Evolutionary conservation across 2,888 invertebrate species (phyloP).

Genomic region (Acheta domesticus): DNA sequence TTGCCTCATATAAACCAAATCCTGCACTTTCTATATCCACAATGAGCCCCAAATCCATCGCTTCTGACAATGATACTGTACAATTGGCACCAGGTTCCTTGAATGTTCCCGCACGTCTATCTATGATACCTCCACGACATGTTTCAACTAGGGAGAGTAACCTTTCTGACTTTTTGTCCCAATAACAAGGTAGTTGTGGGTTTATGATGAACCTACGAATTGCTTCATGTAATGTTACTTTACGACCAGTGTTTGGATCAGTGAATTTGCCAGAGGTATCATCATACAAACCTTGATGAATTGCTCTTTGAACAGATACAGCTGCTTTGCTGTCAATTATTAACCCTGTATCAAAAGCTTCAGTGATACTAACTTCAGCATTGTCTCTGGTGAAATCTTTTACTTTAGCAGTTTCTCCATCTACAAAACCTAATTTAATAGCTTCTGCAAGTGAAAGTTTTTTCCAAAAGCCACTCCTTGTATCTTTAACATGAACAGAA

Average conservation of each 20-base stretch:
- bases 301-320: conserved; percentile 76
- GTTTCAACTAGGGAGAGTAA: conserved; percentile 73
- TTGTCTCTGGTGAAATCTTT: conserved; percentile 62
- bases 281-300: conserved; percentile 83
- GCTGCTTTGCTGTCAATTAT: conserved; percentile 78
- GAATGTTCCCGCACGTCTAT: conserved; percentile 74
- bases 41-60: conserved; percentile 72
- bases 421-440: conserved; percentile 69
- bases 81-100: conserved; percentile 66
- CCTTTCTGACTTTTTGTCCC: conserved; percentile 69
- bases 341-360: conserved; percentile 76
- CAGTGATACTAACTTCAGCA: conserved; percentile 66
- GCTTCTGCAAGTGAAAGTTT: conserved; percentile 77
- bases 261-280: conserved; percentile 75
- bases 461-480: conserved; percentile 69
- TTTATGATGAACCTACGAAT: conserved; percentile 77
- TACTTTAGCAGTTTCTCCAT: conserved; percentile 57
- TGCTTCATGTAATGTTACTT: conserved; percentile 79
- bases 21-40: conserved; percentile 83
- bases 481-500: conserved; percentile 78
- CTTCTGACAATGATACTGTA: conserved; percentile 66
- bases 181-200: conserved; percentile 76
- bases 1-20: conserved; percentile 74
- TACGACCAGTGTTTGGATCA: conserved; percentile 73
- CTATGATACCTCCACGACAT: conserved; percentile 74